Base-by-base conservation (phyloP, 1,140 invertebrate genomes). In the Laodelphax striatellus region DNA sequence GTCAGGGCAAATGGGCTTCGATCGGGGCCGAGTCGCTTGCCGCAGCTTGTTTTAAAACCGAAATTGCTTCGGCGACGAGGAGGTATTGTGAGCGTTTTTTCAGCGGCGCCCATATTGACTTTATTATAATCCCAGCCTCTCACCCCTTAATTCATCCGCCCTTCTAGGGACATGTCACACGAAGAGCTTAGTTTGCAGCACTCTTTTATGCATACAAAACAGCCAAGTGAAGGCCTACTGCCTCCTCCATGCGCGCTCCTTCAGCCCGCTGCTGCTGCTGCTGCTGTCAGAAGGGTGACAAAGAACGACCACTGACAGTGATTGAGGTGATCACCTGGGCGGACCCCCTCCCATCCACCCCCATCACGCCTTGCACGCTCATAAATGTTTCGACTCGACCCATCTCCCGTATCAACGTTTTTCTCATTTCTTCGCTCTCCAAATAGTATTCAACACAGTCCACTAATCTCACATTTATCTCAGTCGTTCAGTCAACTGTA, bases 201-300 rank as follows among this genome's bases (percentile, higher is more conserved):
- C 46, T 50, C 46, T 50, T 50, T 50, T 50, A 50, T 50, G 46
- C 46, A 50, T 50, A 50, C 46, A 50, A 50, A 50, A 50, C 46
- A 50, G 8, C 6, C 34, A 5, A 8, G 10, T 11, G 10, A 11
- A 11, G 10, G 34, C 34, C 34, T 9, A 38, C 5, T 11, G 34
- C 34, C 28, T 31, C 4, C 28, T 31, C 28, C 28, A n/a, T 28
- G 2, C 24, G 24, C 10, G 34, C 34, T 38, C 34, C 34, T 38
- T 38, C 34, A 38, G 34, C 10, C 34, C 10, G 46, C 11, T 10
- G 6, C 8, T 1, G 14, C 4, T 46, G 14, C n/a, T 46, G 4
- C n/a, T n/a, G n/a, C 46, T 50, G 46, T 50, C 46, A 50, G 46
- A 50, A 50, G 46, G 46, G 21, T 50, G 46, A 50, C 46, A 50